Evolutionary conservation across 2,113 vertebrate genomes (phyloP), one percentile per base, ranked within the genome.

Genomic region (Tetraodon nigroviridis): DNA sequence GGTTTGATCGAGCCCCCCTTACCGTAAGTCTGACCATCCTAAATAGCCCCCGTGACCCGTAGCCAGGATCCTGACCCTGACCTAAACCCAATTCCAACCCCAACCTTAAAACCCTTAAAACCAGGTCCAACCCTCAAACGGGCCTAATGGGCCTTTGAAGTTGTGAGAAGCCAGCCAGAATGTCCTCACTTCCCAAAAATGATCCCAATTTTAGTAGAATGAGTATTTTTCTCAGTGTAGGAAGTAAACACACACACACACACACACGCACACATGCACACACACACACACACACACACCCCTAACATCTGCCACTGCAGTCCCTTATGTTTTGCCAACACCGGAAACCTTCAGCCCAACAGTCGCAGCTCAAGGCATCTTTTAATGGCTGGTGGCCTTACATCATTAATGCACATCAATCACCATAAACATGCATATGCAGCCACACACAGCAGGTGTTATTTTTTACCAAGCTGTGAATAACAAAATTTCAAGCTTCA

Each of bases 371-470:
- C 78, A 76, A 70, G 66, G 80, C 80, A 56, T 65, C 46, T 82
- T 45, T 79, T 83, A 85, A 86, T 86, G 80, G 75, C 73, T 47
- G 67, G 71, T 82, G 70, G 32, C 60, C 67, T 81, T 74, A 82
- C 83, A 85, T 83, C 82, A 86, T 87, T 86, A 80, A 81, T 83
- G 61, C 82, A 69, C 77, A 87, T 85, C 87, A 82, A 80, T 87
- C 83, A 84, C 60, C 79, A 76, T 64, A 64, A 79, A 82, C 73
- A 67, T 61, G 58, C 69, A 51, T 49, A 37, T 60, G 50, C 56
- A 64, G 63, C 61, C 52, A 59, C 47, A 56, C 55, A 61, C 69
- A 70, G 63, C 37, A 12, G 61, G 61, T 70, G 73, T 77, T 71
- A 71, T 79, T 62, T 79, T 62, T 75, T 69, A 73, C 11, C 71